A percentile compares a stretch with the other conserved stretches of the same genome.
Conservation (phyloP, 2,888 invertebrate genomes). For the Synergus umbraculus region DNA sequence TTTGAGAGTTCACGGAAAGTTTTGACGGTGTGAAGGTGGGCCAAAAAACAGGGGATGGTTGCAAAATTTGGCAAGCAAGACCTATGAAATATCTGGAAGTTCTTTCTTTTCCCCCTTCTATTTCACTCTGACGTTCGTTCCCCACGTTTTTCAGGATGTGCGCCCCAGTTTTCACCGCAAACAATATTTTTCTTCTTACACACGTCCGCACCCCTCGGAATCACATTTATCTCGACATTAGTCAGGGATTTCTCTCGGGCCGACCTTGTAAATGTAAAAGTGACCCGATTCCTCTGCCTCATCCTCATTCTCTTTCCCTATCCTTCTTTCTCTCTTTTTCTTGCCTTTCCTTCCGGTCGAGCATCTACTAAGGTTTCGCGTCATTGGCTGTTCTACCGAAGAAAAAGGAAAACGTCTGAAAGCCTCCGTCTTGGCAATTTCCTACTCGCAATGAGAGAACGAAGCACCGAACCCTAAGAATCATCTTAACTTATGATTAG, state of each 20-base stretch:
- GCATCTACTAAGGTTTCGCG: slow-evolving; percentile 35
- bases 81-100: slow-evolving; percentile 44
- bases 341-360: slow-evolving; percentile 16
- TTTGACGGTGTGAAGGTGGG: slow-evolving; percentile 22
- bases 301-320: slow-evolving; percentile 30
- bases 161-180: slow-evolving; percentile 65
- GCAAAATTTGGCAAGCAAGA: slow-evolving; percentile 58
- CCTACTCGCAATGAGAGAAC: slow-evolving; percentile 31
- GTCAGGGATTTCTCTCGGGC: slow-evolving; percentile 56
- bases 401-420: slow-evolving; percentile 34
- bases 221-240: slow-evolving; percentile 69
- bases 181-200: slow-evolving; percentile 66
- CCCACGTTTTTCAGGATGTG: slow-evolving; percentile 49
- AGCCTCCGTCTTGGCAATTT: slow-evolving; percentile 40
- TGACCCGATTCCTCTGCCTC: slow-evolving; percentile 48
- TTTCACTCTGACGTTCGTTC: slow-evolving; percentile 11
- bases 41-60: slow-evolving; percentile 44
- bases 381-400: slow-evolving; percentile 19
- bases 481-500: slow-evolving; percentile 22
- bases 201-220: slow-evolving; percentile 57
- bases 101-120: slow-evolving; percentile 43
- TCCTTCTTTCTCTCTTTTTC: slow-evolving; percentile 1
- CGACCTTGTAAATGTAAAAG: slow-evolving; percentile 48
- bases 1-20: slow-evolving; percentile 26
- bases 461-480: slow-evolving; percentile 21